Evolutionary conservation across 2,113 vertebrate genomes (phyloP), one percentile per base, ranked within the genome.

Genomic region (Isichthys henryi): DNA sequence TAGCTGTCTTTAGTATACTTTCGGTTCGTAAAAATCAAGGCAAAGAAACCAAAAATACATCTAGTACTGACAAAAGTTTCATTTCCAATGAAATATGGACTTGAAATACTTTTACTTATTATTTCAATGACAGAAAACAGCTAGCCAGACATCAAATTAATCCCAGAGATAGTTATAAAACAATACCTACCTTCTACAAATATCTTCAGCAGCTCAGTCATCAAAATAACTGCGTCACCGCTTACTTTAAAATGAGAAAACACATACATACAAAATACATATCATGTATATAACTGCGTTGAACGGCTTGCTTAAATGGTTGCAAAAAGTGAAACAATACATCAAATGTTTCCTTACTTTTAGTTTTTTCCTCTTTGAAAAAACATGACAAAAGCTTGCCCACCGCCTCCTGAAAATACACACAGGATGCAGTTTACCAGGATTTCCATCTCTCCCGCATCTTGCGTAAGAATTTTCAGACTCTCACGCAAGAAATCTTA

Each of bases 351-450:
- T 0, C 4, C 95, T 95, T 88, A 96, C 96, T 62, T 94, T 91
- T 95, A 10, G 93, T 95, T 94, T 94, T 96, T 10, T 95, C 95
- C 77, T 96, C 95, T 77, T 93, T 95, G 89, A 96, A 96, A 87
- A 89, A 96, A 86, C 90, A 35, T 3, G 90, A 91, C 87, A 96
- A 74, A 5, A 96, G 91, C 93, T 95, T 96, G 70, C 88, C 87
- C 2, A 96, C 89, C 0, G 95, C 96, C 15, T 96, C 95, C 95
- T 96, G 70, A 49, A 90, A 90, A 52, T 52, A 87, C 1, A 31
- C 70, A 48, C 31, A 43, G 31, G 31, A 52, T 21, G 56, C 11
- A 53, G n/a, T 23, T 89, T 31, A 87, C 17, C 4, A 1, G 52
- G 52, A 15, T 5, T 53, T 17, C 17, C 52, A 53, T 17, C 52